Evolutionary conservation across 2,888 invertebrate species (phyloP).

Genomic region (Andrena trimmerana): DNA sequence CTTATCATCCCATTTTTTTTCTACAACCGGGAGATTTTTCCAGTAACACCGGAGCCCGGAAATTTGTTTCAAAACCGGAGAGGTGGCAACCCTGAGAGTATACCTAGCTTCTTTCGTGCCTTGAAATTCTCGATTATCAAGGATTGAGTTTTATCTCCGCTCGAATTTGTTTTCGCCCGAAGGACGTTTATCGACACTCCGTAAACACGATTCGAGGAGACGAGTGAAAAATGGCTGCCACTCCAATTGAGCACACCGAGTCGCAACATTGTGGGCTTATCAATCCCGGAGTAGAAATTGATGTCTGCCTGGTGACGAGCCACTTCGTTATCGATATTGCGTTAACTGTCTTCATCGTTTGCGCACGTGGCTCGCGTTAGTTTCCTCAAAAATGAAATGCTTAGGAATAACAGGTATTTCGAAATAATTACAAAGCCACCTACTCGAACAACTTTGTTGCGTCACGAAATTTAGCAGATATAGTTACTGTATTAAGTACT

Average conservation of each 20-base stretch:
- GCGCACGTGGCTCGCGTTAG: slow-evolving; percentile 16
- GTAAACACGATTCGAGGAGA: neutral
- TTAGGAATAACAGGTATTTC: too few species aligned
- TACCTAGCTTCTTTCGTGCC: too few species aligned
- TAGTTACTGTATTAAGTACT: neutral
- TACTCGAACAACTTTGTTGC: neutral
- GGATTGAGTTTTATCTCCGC: too few species aligned
- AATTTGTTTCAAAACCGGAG: too few species aligned
- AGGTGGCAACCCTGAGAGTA: too few species aligned
- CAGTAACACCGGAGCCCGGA: too few species aligned
- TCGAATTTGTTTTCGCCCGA: slow-evolving; percentile 7
- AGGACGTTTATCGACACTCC: neutral
- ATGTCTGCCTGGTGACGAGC: slow-evolving; percentile 32
- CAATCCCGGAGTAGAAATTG: slow-evolving; percentile 40
- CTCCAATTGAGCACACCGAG: neutral
- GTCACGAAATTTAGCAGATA: too few species aligned
- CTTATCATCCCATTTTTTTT: too few species aligned
- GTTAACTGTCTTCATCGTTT: slow-evolving; percentile 12
- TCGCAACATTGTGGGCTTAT: slow-evolving; percentile 57
- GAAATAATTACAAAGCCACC: too few species aligned
- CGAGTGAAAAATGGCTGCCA: neutral
- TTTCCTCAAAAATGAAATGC: neutral
- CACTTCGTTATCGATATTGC: slow-evolving; percentile 56
- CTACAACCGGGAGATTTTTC: too few species aligned
- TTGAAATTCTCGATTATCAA: too few species aligned